Percentiles rank a stretch among this genome's conserved stretches.
phyloP scores from a whole-genome alignment of 2,888 invertebrate genomes.

The Magallana nippona region DNA sequence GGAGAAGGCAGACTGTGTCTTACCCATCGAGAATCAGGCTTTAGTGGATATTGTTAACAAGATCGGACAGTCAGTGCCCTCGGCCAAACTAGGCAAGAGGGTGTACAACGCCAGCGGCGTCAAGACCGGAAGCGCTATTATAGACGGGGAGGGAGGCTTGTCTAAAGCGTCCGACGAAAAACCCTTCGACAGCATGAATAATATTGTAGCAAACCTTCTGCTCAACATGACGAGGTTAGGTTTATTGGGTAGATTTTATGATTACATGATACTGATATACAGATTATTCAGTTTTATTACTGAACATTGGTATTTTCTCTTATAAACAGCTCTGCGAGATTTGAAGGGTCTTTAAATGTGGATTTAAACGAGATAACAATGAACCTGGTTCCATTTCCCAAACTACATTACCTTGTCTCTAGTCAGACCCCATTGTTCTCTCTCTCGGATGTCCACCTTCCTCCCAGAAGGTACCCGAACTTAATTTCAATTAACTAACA shows the following conservation, averaged over 20 bases:
- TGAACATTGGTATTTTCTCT: too few relatives aligned
- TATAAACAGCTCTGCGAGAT: constrained; percentile 78
- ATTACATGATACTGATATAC: not conserved
- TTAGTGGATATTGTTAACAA: constrained; percentile 78
- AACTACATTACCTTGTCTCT: constrained; percentile 79
- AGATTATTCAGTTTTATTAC: too few relatives aligned
- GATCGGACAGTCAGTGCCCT: constrained; percentile 73
- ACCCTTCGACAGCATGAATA: constrained; percentile 81
- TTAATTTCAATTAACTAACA: not conserved
- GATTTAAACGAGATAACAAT: constrained; percentile 81
- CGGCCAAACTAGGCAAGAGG: constrained; percentile 74
- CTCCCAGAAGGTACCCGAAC: constrained; percentile 72
- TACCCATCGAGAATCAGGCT: constrained; percentile 81
- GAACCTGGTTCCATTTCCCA: constrained; percentile 81
- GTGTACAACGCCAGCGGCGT: constrained; percentile 66
- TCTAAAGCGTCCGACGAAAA: constrained; percentile 70
- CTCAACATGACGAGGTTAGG: constrained; percentile 80
- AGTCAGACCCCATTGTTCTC: constrained; percentile 80
- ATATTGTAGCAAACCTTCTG: constrained; percentile 80
- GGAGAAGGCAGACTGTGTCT: constrained; percentile 80
- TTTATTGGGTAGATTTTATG: not conserved
- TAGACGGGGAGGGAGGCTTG: constrained; percentile 72
- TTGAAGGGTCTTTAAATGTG: constrained; percentile 80
- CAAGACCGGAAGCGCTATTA: constrained; percentile 74
- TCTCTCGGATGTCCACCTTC: constrained; percentile 75